These are phyloP conservation scores for Scalopus aquaticus DNA, from an alignment of 2,113 vertebrate species.

Conservation along the genomic window DNA sequence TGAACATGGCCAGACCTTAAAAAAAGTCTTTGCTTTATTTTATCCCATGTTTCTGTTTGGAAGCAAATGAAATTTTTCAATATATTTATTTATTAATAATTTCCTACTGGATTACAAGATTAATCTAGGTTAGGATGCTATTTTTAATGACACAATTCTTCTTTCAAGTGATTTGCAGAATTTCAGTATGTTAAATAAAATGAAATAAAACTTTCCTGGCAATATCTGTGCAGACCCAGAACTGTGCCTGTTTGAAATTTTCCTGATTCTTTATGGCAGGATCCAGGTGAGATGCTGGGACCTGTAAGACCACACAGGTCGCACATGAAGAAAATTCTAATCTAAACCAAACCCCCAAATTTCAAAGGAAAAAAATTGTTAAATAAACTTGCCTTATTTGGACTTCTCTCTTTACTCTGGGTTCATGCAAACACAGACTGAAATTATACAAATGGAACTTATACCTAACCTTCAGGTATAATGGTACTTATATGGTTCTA, in stretches of 20 bases:
- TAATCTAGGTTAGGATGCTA: background rate
- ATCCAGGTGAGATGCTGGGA: background rate
- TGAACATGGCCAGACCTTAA: background rate
- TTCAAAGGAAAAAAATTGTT: background rate
- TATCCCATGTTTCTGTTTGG: background rate
- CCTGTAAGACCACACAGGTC: background rate
- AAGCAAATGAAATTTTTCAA: background rate
- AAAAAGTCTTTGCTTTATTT: background rate
- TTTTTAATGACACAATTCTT: background rate
- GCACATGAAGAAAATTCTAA: background rate
- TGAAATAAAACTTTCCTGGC: background rate
- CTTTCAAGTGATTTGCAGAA: conserved; percentile 2
- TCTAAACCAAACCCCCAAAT: background rate
- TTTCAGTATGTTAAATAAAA: background rate
- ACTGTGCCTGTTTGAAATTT: background rate
- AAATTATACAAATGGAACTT: background rate
- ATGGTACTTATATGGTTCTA: background rate
- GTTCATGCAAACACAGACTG: background rate
- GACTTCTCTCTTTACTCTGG: background rate
- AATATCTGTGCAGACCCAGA: background rate
- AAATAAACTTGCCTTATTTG: background rate
- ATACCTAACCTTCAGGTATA: background rate
- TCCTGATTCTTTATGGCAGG: background rate
- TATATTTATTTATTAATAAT: conserved; percentile 2
- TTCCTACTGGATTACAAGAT: background rate